Conservation (phyloP, 1,140 invertebrate species). For the Onthophagus taurus region DNA sequence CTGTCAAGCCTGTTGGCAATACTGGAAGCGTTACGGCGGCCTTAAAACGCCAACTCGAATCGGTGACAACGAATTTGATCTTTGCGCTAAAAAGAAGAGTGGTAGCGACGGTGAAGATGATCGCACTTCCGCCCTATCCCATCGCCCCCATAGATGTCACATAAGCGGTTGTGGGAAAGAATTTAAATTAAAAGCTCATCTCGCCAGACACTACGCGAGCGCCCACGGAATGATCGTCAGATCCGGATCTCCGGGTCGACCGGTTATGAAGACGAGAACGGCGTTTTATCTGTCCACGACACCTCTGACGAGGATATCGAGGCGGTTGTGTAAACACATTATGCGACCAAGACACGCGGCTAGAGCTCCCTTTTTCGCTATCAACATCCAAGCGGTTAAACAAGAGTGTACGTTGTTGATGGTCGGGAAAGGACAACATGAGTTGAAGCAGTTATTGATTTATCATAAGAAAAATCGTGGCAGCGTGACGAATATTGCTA, state of each 20-base stretch:
- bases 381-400: conserved; percentile 77
- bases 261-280: conserved; percentile 93
- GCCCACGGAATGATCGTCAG: conserved; percentile 69
- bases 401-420: conserved; percentile 56
- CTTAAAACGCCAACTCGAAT: conserved; percentile 63
- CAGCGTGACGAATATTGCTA: conserved; percentile 68
- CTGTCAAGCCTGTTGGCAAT: conserved; percentile 89
- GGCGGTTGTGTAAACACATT: conserved; percentile 73
- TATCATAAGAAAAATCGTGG: conserved; percentile 49
- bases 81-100: conserved; percentile 43
- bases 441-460: conserved; percentile 49
- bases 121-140: conserved; percentile 44
- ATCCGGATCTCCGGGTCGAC: conserved; percentile 70
- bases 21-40: conserved; percentile 98
- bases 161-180: conserved; percentile 87
- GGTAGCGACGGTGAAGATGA: conserved; percentile 44
- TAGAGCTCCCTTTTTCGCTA: conserved; percentile 74
- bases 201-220: conserved; percentile 85
- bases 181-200: conserved; percentile 83
- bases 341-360: conserved; percentile 78
- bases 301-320: conserved; percentile 75
- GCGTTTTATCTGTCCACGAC: conserved; percentile 91
- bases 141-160: conserved; percentile 78
- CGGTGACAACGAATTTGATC: conserved; percentile 47
- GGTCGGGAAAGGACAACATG: conserved; percentile 46